Evolutionary conservation across 2,113 vertebrate species (phyloP).

Genomic region (Pogona vitticeps): DNA sequence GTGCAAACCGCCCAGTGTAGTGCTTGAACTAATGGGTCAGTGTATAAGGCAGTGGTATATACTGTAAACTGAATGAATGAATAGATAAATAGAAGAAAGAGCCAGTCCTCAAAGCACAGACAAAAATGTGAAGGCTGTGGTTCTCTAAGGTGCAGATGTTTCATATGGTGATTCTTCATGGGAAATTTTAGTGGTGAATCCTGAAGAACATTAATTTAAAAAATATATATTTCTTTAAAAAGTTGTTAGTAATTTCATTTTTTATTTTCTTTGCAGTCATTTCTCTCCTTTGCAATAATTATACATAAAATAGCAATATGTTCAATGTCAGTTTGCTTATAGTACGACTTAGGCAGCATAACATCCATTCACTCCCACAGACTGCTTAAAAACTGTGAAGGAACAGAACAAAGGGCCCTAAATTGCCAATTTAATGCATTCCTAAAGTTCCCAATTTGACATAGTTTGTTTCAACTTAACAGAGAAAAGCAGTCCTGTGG

Average conservation of each 20-base stretch:
- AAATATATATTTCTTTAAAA: too few species aligned
- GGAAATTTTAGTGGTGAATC: background rate
- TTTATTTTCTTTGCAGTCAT: background rate
- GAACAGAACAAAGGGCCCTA: background rate
- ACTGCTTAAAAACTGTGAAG: background rate
- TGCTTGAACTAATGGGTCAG: too few species aligned
- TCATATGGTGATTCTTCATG: too few species aligned
- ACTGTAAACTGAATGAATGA: too few species aligned
- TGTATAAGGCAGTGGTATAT: too few species aligned
- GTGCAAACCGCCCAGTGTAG: too few species aligned
- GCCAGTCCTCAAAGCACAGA: too few species aligned
- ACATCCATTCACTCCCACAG: background rate
- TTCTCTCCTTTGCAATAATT: background rate
- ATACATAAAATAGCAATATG: background rate
- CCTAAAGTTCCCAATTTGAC: slow-evolving; percentile 13
- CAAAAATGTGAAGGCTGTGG: too few species aligned
- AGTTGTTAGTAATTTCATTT: background rate
- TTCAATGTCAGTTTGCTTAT: background rate
- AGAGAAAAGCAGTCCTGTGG: background rate
- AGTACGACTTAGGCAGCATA: background rate
- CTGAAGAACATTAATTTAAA: background rate
- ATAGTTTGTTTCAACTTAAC: slow-evolving; percentile 27
- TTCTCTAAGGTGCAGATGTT: too few species aligned
- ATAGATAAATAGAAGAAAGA: too few species aligned
- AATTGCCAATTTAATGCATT: slow-evolving; percentile 7